phyloP scores from a whole-genome alignment of 2,888 invertebrate species.

The Mesopsocus fuscifrons region DNA sequence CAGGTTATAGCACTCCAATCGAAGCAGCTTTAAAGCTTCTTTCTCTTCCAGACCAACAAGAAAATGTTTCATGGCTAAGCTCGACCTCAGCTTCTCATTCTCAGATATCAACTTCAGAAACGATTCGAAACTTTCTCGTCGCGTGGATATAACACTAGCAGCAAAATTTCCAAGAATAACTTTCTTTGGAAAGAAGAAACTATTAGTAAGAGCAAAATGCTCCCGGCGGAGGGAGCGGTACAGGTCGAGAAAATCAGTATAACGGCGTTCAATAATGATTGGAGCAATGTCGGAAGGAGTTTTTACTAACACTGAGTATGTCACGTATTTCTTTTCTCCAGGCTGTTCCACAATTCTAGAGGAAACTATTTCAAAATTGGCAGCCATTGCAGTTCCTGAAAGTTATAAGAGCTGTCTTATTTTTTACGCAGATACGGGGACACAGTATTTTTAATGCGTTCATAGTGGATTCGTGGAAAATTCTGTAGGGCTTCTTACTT shows the following conservation, averaged over 20 bases:
- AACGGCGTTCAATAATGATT: slow-evolving; percentile 45
- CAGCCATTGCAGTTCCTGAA: too few species aligned
- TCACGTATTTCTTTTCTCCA: slow-evolving; percentile 17
- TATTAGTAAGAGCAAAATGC: slow-evolving; percentile 31
- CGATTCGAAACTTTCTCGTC: slow-evolving; percentile 43
- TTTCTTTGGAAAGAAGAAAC: slow-evolving; percentile 45
- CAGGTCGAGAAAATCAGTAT: slow-evolving; percentile 48
- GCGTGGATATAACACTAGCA: slow-evolving; percentile 38
- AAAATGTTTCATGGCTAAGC: slow-evolving; percentile 36
- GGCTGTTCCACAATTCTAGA: slow-evolving; percentile 43
- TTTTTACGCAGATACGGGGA: too few species aligned
- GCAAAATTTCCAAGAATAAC: slow-evolving; percentile 51
- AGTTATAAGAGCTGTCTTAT: too few species aligned
- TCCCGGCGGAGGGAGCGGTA: slow-evolving; percentile 40
- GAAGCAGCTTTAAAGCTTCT: slow-evolving; percentile 37
- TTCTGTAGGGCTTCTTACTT: too few species aligned
- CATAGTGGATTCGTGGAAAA: too few species aligned
- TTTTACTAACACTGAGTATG: slow-evolving; percentile 41
- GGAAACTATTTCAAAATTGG: slow-evolving; percentile 42
- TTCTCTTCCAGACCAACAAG: slow-evolving; percentile 43
- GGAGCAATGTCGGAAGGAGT: slow-evolving; percentile 38
- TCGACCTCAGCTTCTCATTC: slow-evolving; percentile 35
- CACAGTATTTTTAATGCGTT: too few species aligned
- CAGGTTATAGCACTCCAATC: slow-evolving; percentile 33
- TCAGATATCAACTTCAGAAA: slow-evolving; percentile 35